Conservation (phyloP, 2,797 vertebrate species). For the Crocodylus rhombifer region DNA sequence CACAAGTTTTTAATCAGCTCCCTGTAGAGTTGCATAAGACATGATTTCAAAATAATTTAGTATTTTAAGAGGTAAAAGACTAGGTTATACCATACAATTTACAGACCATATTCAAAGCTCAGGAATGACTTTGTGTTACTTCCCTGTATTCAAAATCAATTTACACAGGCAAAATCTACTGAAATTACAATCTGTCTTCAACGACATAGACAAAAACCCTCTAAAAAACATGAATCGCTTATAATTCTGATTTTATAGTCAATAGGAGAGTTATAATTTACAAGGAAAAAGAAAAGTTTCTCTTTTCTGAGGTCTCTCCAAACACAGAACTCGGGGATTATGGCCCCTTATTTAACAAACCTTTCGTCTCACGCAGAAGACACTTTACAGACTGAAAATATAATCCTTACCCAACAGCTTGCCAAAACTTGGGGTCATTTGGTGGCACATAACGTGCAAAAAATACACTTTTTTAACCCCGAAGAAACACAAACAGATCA, state of each 20-base stretch:
- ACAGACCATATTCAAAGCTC: background rate
- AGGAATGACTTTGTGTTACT: constrained; percentile 11
- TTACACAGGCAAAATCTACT: fast-evolving
- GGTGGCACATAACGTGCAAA: background rate
- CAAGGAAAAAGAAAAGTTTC: constrained; percentile 39
- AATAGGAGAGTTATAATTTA: background rate
- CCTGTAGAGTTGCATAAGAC: background rate
- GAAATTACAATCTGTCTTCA: background rate
- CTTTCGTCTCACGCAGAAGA: background rate
- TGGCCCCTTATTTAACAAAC: fast-evolving
- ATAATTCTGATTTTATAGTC: fast-evolving
- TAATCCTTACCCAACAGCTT: fast-evolving
- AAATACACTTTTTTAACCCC: background rate
- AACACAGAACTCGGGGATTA: background rate
- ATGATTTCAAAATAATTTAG: background rate
- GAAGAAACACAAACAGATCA: constrained; percentile 65
- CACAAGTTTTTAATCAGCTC: background rate
- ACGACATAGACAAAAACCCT: background rate
- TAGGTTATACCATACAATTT: background rate
- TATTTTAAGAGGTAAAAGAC: background rate
- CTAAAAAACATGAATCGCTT: background rate
- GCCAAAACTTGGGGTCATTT: fast-evolving
- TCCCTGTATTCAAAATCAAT: background rate
- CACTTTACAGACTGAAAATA: fast-evolving
- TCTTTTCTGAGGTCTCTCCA: fast-evolving